phyloP scores from a whole-genome alignment of 2,797 vertebrate species.

The Ceyx erithaca region DNA sequence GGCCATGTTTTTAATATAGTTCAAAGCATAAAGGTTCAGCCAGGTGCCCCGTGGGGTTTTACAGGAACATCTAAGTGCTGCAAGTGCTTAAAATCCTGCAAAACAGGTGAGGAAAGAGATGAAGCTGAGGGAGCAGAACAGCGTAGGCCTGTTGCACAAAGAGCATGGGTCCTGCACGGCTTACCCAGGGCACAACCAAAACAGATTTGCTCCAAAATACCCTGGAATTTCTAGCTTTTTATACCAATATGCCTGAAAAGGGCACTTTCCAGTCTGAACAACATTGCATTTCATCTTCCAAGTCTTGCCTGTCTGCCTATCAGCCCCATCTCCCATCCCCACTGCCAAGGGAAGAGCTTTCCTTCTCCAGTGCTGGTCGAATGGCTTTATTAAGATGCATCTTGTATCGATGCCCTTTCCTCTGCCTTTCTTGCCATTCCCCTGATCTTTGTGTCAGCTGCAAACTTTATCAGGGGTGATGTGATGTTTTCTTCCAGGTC shows the following conservation, averaged over 20 bases:
- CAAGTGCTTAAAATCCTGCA: not conserved
- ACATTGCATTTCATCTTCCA: not conserved
- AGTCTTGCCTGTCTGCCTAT: not conserved
- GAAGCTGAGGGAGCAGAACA: not conserved
- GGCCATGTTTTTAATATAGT: slow-evolving; percentile 6
- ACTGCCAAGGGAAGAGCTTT: not conserved
- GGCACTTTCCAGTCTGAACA: not conserved
- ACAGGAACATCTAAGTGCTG: not conserved
- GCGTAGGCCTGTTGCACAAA: fast-evolving
- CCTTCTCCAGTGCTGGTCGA: not conserved
- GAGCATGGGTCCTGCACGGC: not conserved
- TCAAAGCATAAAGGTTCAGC: slow-evolving; percentile 13
- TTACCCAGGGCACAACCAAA: not conserved
- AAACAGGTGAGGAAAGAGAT: not conserved
- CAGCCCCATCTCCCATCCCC: not conserved
- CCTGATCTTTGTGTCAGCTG: not conserved
- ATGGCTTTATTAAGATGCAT: slow-evolving; percentile 12
- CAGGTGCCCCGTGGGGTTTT: slow-evolving; percentile 15
- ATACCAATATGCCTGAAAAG: not conserved
- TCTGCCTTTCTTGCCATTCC: not conserved
- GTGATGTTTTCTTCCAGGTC: slow-evolving; percentile 29
- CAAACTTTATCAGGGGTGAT: not conserved
- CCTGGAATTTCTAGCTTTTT: not conserved
- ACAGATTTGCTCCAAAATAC: not conserved
- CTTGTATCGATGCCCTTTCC: not conserved